Conservation (phyloP, 2,797 vertebrate species). For the Columba guinea region DNA sequence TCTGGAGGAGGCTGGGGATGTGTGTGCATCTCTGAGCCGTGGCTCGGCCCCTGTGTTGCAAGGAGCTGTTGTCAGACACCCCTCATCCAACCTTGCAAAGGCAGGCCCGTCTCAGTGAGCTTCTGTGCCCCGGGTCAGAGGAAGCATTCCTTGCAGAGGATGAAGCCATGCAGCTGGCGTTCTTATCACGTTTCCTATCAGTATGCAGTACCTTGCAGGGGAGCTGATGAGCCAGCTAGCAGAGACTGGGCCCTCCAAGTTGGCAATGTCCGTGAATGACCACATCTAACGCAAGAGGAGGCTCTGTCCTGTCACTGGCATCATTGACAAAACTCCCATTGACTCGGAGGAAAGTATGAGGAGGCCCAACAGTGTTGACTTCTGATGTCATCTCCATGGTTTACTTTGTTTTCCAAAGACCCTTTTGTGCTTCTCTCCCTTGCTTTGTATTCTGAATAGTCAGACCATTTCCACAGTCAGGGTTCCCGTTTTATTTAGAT, state of each 20-base stretch:
- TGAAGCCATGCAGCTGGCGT: background rate
- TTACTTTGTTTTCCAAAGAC: constrained; percentile 42
- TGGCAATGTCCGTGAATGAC: background rate
- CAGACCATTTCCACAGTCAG: background rate
- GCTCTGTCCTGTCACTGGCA: background rate
- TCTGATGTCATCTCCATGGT: constrained; percentile 43
- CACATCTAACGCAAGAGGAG: background rate
- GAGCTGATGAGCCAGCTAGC: background rate
- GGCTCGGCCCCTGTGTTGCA: background rate
- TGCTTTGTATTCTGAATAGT: background rate
- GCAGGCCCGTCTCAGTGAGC: background rate
- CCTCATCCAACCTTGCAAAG: background rate
- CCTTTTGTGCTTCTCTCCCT: constrained; percentile 25
- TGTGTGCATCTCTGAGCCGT: background rate
- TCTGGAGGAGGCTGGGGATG: background rate
- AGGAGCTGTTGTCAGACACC: background rate
- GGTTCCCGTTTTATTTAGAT: background rate
- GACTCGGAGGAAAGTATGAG: background rate
- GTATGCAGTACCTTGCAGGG: fast-evolving
- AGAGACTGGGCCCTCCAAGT: background rate
- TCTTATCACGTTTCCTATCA: background rate
- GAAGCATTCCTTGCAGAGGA: background rate
- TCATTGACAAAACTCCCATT: constrained; percentile 46
- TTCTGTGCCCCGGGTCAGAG: fast-evolving
- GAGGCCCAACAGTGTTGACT: constrained; percentile 7